These are phyloP conservation scores for Caenorhabditis latens DNA, from an alignment of 1,140 invertebrate species.

Conservation along the genomic window DNA sequence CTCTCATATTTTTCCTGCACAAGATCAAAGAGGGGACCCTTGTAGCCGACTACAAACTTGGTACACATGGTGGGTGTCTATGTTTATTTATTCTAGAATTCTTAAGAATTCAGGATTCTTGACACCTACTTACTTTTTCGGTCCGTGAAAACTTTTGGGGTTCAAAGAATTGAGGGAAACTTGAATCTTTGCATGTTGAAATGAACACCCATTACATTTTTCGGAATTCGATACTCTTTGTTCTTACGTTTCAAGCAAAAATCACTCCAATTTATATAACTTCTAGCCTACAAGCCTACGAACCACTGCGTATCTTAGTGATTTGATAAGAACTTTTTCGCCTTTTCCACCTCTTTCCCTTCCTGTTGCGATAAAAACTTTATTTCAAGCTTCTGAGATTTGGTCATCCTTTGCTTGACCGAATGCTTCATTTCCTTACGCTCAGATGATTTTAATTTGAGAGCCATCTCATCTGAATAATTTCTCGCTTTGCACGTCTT, in stretches of 20 bases:
- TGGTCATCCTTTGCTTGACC: neutral
- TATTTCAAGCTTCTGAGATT: conserved; percentile 12
- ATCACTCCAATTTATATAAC: conserved; percentile 22
- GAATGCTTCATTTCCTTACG: neutral
- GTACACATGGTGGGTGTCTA: neutral
- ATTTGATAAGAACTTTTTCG: conserved; percentile 18
- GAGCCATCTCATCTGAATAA: neutral
- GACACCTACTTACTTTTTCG: neutral
- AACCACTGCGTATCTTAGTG: neutral
- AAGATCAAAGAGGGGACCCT: neutral
- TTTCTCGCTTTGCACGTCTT: conserved; percentile 39
- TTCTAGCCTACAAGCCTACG: conserved; percentile 17
- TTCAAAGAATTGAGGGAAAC: neutral
- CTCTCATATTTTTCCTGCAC: neutral
- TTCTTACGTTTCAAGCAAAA: neutral
- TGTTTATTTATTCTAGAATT: conserved; percentile 7
- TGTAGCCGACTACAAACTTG: neutral
- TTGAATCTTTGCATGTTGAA: conserved; percentile 40
- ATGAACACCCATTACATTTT: neutral
- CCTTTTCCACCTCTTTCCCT: neutral
- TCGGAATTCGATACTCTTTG: conserved; percentile 13
- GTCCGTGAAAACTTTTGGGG: neutral
- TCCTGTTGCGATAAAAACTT: neutral
- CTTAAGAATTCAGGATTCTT: neutral
- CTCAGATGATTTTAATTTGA: conserved; percentile 42